Conservation (phyloP, 1,140 invertebrate genomes). For the Drosophila pandora region DNA sequence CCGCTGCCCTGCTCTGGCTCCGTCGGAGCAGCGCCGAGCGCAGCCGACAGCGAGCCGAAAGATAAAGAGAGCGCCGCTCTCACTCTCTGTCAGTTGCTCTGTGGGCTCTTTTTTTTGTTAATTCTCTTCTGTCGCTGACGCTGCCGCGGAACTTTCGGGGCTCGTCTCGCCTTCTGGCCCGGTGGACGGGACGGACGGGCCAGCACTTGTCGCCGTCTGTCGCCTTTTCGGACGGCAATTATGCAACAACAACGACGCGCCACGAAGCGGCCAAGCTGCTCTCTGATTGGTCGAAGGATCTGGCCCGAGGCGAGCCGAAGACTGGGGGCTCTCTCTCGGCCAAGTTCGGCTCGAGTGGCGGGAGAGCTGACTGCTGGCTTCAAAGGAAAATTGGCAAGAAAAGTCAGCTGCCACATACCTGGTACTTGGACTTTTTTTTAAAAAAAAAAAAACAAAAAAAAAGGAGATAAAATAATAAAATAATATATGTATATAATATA, state of each 20-base stretch:
- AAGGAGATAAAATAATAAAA: not conserved
- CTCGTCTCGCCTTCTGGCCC: conserved; percentile 12
- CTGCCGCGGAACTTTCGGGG: conserved; percentile 37
- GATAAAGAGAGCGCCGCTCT: conserved; percentile 7
- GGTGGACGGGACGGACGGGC: not conserved
- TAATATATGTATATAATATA: no score
- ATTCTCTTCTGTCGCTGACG: no score
- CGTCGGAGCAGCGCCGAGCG: no score
- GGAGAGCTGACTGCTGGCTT: not conserved
- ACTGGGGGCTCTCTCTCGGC: conserved; percentile 12
- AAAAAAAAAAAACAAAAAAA: not conserved
- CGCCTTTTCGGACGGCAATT: conserved; percentile 45
- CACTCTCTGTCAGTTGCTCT: not conserved
- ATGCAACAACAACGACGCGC: conserved; percentile 64
- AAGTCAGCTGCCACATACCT: conserved; percentile 7
- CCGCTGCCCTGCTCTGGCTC: not conserved
- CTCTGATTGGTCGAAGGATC: conserved; percentile 69
- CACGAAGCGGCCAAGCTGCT: conserved; percentile 42
- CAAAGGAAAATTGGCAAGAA: conserved; percentile 8
- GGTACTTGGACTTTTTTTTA: not conserved
- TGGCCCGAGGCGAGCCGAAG: conserved; percentile 43
- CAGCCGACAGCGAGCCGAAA: conserved; percentile 9
- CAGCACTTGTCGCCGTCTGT: conserved; percentile 51
- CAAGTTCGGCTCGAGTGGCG: not conserved
- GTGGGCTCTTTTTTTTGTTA: no score